Percentiles rank a stretch among this genome's conserved stretches.
Evolutionary conservation across 2,797 vertebrate species (phyloP).

Genomic region (Falco peregrinus): DNA sequence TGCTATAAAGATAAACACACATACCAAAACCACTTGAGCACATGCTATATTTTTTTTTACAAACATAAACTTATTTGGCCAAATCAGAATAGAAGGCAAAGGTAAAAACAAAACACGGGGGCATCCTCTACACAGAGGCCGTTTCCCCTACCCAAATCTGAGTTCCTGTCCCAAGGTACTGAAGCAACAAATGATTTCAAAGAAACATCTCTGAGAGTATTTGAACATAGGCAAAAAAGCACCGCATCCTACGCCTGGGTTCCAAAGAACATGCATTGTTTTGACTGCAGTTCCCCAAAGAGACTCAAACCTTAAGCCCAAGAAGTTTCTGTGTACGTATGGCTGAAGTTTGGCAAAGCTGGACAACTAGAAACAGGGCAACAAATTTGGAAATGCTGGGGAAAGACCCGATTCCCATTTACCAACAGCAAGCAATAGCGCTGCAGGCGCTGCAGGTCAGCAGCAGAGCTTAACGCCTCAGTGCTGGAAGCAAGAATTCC

Average conservation of each 20-base stretch:
- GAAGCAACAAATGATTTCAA: neutral
- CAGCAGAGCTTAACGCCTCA: neutral
- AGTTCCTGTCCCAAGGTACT: neutral
- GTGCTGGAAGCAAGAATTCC: neutral
- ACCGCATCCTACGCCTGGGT: neutral
- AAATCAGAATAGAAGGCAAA: slow-evolving; percentile 20
- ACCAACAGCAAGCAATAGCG: neutral
- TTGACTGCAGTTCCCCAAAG: neutral
- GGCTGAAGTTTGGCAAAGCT: neutral
- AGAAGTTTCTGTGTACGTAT: neutral
- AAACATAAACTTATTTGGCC: neutral
- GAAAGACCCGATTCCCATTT: neutral
- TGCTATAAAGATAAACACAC: neutral
- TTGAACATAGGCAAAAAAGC: neutral
- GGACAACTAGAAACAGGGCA: neutral
- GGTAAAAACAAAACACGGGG: neutral
- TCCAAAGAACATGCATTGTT: neutral
- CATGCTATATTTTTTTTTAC: neutral
- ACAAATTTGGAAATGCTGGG: neutral
- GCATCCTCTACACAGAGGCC: neutral
- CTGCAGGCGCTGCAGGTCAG: neutral
- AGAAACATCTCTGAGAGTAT: neutral
- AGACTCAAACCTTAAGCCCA: neutral
- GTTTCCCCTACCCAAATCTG: neutral
- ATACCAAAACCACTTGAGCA: neutral